phyloP scores from a whole-genome alignment of 2,113 vertebrate genomes.

The Hipposideros armiger region DNA sequence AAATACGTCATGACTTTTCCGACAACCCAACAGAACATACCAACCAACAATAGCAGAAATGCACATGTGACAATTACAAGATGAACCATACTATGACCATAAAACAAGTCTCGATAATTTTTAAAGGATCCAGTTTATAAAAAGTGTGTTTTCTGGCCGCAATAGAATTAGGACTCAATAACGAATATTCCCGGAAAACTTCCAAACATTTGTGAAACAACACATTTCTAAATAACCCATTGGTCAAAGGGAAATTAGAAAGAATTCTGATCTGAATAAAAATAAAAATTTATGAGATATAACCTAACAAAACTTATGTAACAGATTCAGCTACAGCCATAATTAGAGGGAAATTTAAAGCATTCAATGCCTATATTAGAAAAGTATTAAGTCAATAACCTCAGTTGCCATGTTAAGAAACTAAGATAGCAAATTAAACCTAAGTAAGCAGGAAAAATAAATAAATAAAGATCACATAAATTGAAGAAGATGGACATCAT shows the following conservation, averaged over 20 bases:
- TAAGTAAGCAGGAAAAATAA: background rate
- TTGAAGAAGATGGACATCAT: no score
- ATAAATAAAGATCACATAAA: background rate
- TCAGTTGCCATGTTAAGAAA: background rate
- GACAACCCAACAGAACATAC: background rate
- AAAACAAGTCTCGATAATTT: background rate
- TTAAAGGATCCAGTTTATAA: background rate
- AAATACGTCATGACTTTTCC: no score
- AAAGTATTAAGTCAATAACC: background rate
- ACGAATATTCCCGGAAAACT: background rate
- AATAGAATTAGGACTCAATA: background rate
- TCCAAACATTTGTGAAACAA: background rate
- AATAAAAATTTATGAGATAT: background rate
- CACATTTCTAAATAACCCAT: background rate
- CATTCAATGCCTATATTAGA: background rate
- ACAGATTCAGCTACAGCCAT: background rate
- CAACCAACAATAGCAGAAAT: background rate
- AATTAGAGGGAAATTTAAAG: background rate
- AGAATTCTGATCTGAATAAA: background rate
- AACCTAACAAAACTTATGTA: background rate
- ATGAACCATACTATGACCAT: background rate
- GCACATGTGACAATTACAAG: background rate
- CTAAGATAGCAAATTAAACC: background rate
- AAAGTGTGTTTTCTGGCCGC: background rate
- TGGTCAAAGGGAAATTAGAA: background rate